Evolutionary conservation across 2,797 vertebrate genomes (phyloP).

Genomic region (Choloepus didactylus): DNA sequence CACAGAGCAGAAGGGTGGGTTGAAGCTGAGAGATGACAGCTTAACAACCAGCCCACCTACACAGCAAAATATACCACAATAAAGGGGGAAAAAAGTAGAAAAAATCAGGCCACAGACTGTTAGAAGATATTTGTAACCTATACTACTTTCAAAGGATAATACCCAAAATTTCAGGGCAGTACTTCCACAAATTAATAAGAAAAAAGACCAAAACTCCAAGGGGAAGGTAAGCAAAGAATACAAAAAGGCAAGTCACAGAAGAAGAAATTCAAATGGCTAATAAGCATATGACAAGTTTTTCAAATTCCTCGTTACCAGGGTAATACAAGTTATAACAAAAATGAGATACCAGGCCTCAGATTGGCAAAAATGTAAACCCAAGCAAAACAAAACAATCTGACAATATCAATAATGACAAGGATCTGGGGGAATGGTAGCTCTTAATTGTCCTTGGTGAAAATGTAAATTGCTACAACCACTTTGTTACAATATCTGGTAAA

Average conservation of each 20-base stretch:
- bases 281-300: neutral
- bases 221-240: neutral
- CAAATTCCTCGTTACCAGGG: neutral
- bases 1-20: neutral
- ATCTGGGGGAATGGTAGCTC: neutral
- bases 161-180: neutral
- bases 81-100: neutral
- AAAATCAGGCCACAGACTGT: neutral
- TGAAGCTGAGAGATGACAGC: neutral
- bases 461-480: neutral
- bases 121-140: neutral
- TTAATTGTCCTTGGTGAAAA: neutral
- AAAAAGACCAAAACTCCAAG: neutral
- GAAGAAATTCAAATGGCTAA: neutral
- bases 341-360: neutral
- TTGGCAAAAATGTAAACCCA: neutral
- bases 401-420: neutral
- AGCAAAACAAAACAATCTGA: neutral
- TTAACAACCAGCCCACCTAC: neutral
- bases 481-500: neutral
- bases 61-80: neutral
- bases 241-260: neutral
- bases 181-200: neutral
- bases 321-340: neutral
- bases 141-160: neutral